Evolutionary conservation across 1,140 invertebrate species (phyloP).

Genomic region (Trichoplusia ni): DNA sequence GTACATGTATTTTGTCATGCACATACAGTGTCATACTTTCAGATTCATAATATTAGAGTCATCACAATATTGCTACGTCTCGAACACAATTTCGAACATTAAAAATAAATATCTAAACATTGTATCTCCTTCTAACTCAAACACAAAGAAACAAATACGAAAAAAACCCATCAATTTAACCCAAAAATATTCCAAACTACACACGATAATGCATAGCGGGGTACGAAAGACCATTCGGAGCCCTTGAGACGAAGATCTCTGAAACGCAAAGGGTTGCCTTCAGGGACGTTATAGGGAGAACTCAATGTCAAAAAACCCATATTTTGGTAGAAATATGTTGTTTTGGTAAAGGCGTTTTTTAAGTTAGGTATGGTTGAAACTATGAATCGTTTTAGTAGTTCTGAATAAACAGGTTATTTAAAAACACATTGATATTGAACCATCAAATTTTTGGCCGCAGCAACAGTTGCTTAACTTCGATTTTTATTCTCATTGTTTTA

Average conservation of each 20-base stretch:
- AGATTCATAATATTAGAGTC: too few species aligned
- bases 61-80: too few species aligned
- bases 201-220: slow-evolving; percentile 20
- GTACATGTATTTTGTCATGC: too few species aligned
- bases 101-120: neutral
- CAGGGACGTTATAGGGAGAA: slow-evolving; percentile 8
- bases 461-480: too few species aligned
- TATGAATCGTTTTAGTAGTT: neutral
- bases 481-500: too few species aligned
- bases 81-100: neutral
- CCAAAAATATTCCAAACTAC: slow-evolving; percentile 3
- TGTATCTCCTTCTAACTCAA: neutral
- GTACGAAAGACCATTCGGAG: slow-evolving; percentile 14
- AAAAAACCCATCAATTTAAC: slow-evolving; percentile 17
- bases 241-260: slow-evolving; percentile 20
- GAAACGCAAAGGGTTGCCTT: slow-evolving; percentile 26
- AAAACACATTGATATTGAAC: too few species aligned
- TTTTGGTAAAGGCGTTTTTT: slow-evolving; percentile 19
- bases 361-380: neutral
- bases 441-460: too few species aligned
- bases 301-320: slow-evolving; percentile 25
- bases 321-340: slow-evolving; percentile 19
- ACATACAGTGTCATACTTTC: too few species aligned
- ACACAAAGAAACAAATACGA: neutral
- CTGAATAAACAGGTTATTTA: neutral